Evolutionary conservation across 2,888 invertebrate species (phyloP), one percentile per base, ranked within the genome.

Genomic region (Harpagoxenus sublaevis): DNA sequence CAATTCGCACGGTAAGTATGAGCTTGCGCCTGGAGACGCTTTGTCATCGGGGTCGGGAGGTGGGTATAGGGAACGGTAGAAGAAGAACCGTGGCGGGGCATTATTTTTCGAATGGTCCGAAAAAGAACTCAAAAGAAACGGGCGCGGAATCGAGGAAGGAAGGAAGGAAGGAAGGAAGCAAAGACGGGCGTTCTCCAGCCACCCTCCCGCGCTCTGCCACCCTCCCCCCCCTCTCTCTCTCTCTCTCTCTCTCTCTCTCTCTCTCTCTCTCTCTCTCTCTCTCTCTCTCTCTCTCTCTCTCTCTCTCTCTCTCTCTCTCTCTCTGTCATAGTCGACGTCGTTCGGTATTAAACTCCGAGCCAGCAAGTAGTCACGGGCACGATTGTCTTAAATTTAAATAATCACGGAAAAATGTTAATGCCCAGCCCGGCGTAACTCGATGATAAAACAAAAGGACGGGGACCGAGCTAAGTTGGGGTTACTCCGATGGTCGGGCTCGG

Each of bases 341-440:
- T 89, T 88, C 88, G 73, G 79, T 62, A 83, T 91, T 91, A 89
- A 89, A 88, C 39, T 28, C 51, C 51, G 68, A 45, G 53, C 39
- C 57, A 12, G 83, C 86, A 85, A 85, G 85, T 78, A 84, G 89
- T 88, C 90, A 82, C 60, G 71, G 87, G 83, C 87, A 87, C 91
- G 93, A 94, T 93, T 93, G 92, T 93, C 93, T 93, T 92, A 91
- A 93, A 94, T 94, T 94, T 94, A 93, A 94, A 94, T 94, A 94
- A 94, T 94, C 92, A 93, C 93, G 85, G 90, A 93, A 93, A 94
- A 93, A 94, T 94, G 94, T 94, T 92, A 93, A 93, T 93, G 89
- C 88, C 28, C 83, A 73, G 83, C 77, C 84, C 79, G 70, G 79
- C 91, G 92, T 93, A 93, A 94, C 92, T 94, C 92, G 92, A 94